phyloP scores from a whole-genome alignment of 2,113 vertebrate species.

The Colaptes auratus region DNA sequence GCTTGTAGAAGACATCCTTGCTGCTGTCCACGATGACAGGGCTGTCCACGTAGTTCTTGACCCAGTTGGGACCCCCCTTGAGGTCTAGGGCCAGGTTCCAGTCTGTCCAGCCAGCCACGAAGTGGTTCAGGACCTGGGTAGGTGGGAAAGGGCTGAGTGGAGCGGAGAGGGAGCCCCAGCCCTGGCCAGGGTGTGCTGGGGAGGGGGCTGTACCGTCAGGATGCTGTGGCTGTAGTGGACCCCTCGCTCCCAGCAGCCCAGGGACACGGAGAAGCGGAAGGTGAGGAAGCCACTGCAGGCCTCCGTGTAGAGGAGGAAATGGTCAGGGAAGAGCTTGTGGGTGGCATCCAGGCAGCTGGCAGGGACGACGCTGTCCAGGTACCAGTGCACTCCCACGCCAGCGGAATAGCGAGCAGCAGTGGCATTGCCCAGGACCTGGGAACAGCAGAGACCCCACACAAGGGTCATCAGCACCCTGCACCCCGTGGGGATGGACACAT shows the following conservation, averaged over 20 bases:
- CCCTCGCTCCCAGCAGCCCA: slow-evolving; percentile 91
- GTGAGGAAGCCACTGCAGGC: slow-evolving; percentile 83
- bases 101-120: slow-evolving; percentile 90
- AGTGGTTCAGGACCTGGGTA: slow-evolving; percentile 86
- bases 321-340: slow-evolving; percentile 86
- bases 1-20: slow-evolving; percentile 88
- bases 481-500: rapidly evolving
- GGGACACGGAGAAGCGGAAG: slow-evolving; percentile 75
- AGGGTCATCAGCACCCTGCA: rapidly evolving
- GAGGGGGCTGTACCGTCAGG: slow-evolving; percentile 30
- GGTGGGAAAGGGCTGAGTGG: neutral
- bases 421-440: slow-evolving; percentile 84
- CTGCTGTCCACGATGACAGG: slow-evolving; percentile 70
- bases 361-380: slow-evolving; percentile 81
- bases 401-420: slow-evolving; percentile 82
- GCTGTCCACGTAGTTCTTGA: slow-evolving; percentile 93
- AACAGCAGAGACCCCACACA: neutral
- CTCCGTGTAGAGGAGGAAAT: slow-evolving; percentile 90
- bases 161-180: neutral
- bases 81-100: slow-evolving; percentile 92
- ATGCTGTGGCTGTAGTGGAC: slow-evolving; percentile 86
- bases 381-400: slow-evolving; percentile 92
- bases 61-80: slow-evolving; percentile 92
- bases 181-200: rapidly evolving
- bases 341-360: slow-evolving; percentile 78